phyloP scores from a whole-genome alignment of 2,888 invertebrate species.

The Leptinotarsa juncta region DNA sequence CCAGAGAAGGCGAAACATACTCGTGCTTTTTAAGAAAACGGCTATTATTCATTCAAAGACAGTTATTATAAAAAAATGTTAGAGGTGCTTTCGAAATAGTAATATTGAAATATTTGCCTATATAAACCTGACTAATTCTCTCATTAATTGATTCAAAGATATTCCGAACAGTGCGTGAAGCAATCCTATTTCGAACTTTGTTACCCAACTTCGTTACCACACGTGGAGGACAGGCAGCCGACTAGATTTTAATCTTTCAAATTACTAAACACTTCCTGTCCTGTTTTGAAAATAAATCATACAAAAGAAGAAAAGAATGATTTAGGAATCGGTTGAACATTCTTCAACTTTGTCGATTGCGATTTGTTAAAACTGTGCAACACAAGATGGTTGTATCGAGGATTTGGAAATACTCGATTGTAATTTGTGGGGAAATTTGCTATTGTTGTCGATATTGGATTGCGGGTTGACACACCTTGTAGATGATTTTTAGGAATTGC shows the following conservation, averaged over 20 bases:
- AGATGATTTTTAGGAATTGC: conserved; percentile 32
- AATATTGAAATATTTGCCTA: not conserved
- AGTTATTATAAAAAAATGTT: not conserved
- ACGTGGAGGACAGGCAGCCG: conserved; percentile 21
- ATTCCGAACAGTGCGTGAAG: conserved; percentile 21
- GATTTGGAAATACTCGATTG: conserved; percentile 15
- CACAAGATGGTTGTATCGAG: not conserved
- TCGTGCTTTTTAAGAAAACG: no score
- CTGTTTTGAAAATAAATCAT: conserved; percentile 8
- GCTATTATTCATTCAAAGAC: no score
- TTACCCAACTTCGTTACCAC: conserved; percentile 23
- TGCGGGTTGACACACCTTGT: conserved; percentile 35
- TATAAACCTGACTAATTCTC: conserved; percentile 3
- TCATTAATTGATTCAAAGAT: conserved; percentile 15
- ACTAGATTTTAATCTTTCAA: conserved; percentile 30
- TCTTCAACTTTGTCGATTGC: conserved; percentile 9
- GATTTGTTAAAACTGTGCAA: not conserved
- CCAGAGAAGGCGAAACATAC: no score
- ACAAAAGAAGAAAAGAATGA: conserved; percentile 23
- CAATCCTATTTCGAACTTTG: conserved; percentile 24
- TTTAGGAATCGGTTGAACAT: conserved; percentile 21
- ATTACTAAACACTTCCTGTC: conserved; percentile 31
- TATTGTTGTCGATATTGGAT: conserved; percentile 16
- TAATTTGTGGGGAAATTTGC: conserved; percentile 21
- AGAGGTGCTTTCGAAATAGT: not conserved